Percentiles rank a stretch among this genome's conserved stretches.
These are phyloP conservation scores for Phaethon lepturus DNA, from an alignment of 2,113 vertebrate species.

Conservation along the genomic window DNA sequence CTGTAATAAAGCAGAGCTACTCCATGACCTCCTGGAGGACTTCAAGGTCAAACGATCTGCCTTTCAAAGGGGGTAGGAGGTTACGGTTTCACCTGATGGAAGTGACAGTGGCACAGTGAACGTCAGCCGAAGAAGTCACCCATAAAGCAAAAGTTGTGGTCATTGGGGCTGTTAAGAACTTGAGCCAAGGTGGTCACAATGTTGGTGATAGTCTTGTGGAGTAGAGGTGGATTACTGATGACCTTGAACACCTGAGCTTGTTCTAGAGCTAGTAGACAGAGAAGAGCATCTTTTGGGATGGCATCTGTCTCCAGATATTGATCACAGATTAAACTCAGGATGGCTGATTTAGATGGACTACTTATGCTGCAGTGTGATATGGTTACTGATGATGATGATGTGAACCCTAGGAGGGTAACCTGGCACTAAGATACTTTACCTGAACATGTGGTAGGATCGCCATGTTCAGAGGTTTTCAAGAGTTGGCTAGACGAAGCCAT, in stretches of 20 bases:
- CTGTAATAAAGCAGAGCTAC: background rate
- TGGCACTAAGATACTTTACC: background rate
- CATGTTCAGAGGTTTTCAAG: background rate
- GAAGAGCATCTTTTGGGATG: background rate
- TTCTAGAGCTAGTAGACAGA: background rate
- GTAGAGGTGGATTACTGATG: background rate
- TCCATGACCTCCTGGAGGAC: background rate
- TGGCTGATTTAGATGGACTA: background rate
- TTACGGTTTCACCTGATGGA: background rate
- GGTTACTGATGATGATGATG: background rate
- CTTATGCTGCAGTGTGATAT: background rate
- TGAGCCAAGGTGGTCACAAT: background rate
- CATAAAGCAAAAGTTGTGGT: background rate
- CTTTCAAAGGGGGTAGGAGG: background rate
- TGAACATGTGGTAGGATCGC: background rate
- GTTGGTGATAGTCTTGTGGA: background rate
- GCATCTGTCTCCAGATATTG: background rate
- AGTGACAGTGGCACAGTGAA: background rate
- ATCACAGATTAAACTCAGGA: background rate
- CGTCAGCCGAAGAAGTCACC: background rate
- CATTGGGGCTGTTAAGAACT: background rate
- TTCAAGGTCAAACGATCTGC: background rate
- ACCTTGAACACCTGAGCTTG: background rate
- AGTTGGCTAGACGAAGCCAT: background rate
- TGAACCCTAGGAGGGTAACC: background rate